Percentiles rank a stretch among this genome's conserved stretches.
These are phyloP conservation scores for Hypocryptadius cinnamomeus DNA, from an alignment of 2,113 vertebrate genomes.

Conservation along the genomic window DNA sequence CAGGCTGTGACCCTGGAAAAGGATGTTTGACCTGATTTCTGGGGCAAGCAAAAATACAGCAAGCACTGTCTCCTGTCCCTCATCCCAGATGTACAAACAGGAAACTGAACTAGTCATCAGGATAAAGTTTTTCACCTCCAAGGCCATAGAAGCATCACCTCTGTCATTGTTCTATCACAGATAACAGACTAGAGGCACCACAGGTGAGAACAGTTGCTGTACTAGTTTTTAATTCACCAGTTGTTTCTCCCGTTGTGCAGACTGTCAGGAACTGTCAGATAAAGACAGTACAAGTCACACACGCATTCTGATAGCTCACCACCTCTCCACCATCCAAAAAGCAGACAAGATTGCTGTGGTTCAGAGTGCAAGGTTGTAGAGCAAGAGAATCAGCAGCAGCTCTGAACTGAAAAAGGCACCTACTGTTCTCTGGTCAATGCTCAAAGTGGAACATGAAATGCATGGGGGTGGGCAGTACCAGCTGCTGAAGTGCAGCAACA, in stretches of 20 bases:
- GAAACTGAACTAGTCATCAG: not conserved
- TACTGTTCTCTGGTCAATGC: conserved; percentile 77
- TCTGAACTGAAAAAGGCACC: conserved; percentile 74
- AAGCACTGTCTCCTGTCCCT: not conserved
- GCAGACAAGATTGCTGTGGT: conserved; percentile 81
- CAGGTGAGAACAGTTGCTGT: not conserved
- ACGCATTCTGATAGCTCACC: conserved; percentile 82
- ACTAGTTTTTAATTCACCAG: not conserved
- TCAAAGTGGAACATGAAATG: conserved; percentile 62
- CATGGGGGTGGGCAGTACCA: not conserved
- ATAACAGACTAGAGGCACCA: not conserved
- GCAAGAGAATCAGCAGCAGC: conserved; percentile 83
- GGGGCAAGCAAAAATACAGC: not conserved
- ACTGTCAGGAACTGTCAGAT: conserved; percentile 86
- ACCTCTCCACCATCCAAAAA: conserved; percentile 85
- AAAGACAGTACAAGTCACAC: conserved; percentile 82
- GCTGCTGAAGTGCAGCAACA: not conserved
- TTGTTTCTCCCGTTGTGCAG: conserved; percentile 60
- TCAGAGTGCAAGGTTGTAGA: conserved; percentile 72
- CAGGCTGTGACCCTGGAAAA: not conserved
- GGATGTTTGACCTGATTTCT: not conserved
- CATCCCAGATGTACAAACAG: not conserved
- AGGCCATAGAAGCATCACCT: not conserved
- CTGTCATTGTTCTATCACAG: not conserved
- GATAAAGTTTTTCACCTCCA: not conserved